Base-by-base conservation (phyloP, 2,113 vertebrate species). In the Pyxicephalus adspersus region DNA sequence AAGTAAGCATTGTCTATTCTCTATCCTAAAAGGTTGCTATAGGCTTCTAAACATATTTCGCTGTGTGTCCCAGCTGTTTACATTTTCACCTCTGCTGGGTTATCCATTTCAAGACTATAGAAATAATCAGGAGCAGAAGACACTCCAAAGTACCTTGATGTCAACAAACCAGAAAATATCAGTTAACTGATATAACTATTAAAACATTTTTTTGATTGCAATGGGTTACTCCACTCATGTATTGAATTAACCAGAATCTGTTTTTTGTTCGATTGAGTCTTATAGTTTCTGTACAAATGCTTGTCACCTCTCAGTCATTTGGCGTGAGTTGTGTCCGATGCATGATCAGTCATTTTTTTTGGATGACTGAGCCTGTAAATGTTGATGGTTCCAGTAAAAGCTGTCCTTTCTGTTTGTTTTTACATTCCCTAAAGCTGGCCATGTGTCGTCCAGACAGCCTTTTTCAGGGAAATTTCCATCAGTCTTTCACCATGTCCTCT, bases 281-380 rank as follows among this genome's bases (percentile, higher is more conserved):
- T 1, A 23, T 51, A 26, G 51, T 18, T 58, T 26, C n/a, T 51
- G 81, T 85, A 80, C 86, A 81, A 83, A 85, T 88, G 86, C 82
- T 83, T 80, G 81, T 18, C 80, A 72, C 71, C 8, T 81, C 58
- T 71, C 57, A 63, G 66, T 80, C 45, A 80, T 64, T 63, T 63
- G 45, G 67, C 63, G 51, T 51, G 57, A 71, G 57, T n/a, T 38
- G 16, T 64, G 78, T 38, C 58, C 61, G 28, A 22, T 55, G 28
- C 20, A 64, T 65, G 45, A 65, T 75, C 28, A 50, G 29, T 66
- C 28, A 65, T 65, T 75, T 63, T 75, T 63, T 63, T 63, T 55
- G 71, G 67, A 75, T 74, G 80, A 66, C 60, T 82, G 61, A 66
- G 61, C 80, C 75, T 63, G 66, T 75, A 65, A 75, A 22, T 63